phyloP scores from a whole-genome alignment of 35 echinoderm and acorn worm species.

The Hemicentrotus pulcherrimus region DNA sequence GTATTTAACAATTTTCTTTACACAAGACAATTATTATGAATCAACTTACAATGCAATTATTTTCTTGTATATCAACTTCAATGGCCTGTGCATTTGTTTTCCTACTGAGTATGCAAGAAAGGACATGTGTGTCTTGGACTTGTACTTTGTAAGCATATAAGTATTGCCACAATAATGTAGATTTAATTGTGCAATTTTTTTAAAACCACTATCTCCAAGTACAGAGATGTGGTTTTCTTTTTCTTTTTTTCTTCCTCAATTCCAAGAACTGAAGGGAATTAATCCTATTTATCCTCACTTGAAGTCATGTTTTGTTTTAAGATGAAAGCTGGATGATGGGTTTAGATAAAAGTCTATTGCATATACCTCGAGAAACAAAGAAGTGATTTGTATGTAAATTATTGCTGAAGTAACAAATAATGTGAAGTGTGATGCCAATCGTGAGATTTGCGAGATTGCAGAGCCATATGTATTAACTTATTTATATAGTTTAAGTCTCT shows the following conservation, averaged over 20 bases:
- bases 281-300: background rate
- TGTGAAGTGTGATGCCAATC: slow-evolving; percentile 1
- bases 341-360: background rate
- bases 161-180: slow-evolving; percentile 41
- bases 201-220: background rate
- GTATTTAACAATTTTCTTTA: slow-evolving; percentile 17
- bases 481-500: slow-evolving; percentile 34
- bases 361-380: slow-evolving; percentile 41
- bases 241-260: slow-evolving; percentile 16
- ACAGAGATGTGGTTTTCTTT: background rate
- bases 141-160: background rate
- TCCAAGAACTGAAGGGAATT: background rate
- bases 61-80: background rate
- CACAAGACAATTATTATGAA: background rate
- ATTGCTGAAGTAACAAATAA: slow-evolving; percentile 20
- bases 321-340: slow-evolving; percentile 1
- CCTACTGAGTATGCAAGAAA: background rate
- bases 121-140: background rate
- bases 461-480: slow-evolving; percentile 34
- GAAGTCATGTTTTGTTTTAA: background rate
- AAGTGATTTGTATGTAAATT: slow-evolving; percentile 42
- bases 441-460: background rate
- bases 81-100: slow-evolving; percentile 39
- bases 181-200: slow-evolving; percentile 39
- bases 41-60: background rate